These are phyloP conservation scores for Nephrotoma flavescens DNA, from an alignment of 2,888 invertebrate genomes.

Conservation along the genomic window DNA sequence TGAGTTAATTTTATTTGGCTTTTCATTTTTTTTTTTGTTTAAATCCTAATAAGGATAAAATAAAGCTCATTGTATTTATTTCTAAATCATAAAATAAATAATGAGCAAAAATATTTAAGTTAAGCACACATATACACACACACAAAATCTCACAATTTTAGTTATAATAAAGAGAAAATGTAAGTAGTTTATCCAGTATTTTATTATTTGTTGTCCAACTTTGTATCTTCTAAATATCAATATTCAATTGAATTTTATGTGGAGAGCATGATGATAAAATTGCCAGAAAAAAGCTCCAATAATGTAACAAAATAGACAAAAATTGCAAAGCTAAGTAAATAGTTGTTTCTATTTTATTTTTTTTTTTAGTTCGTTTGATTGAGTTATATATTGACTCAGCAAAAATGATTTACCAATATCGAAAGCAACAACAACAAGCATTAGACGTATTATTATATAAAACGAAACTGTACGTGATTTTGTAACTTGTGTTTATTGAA, in stretches of 20 bases:
- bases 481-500: neutral
- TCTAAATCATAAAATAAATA: neutral
- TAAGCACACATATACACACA: neutral
- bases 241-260: neutral
- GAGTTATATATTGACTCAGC: neutral
- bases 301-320: neutral
- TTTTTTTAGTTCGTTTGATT: neutral
- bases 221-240: neutral
- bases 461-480: neutral
- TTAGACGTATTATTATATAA: neutral
- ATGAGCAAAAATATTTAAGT: neutral
- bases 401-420: neutral
- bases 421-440: neutral
- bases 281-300: neutral
- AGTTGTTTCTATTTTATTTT: neutral
- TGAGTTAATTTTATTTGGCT: neutral
- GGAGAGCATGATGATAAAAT: neutral
- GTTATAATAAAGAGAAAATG: neutral
- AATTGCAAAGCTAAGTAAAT: neutral
- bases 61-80: neutral
- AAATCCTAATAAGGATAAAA: neutral
- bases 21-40: neutral
- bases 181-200: neutral
- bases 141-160: neutral
- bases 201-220: neutral